phyloP scores from a whole-genome alignment of 2,113 vertebrate species.

The Varanus komodoensis region DNA sequence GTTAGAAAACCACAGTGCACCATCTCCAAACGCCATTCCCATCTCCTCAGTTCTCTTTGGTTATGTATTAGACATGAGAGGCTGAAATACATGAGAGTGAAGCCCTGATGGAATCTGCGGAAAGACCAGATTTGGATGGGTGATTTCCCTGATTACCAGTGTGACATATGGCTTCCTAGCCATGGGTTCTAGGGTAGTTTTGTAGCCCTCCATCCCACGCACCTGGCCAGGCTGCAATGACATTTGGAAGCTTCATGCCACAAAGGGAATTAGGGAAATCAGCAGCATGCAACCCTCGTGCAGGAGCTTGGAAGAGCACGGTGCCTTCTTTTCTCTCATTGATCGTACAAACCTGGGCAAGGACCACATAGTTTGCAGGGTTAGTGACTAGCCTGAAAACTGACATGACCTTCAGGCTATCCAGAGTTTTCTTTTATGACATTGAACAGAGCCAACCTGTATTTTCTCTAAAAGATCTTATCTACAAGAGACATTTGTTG shows the following conservation, averaged over 20 bases:
- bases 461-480: slow-evolving; percentile 6
- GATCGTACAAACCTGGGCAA: slow-evolving; percentile 21
- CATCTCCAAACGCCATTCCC: neutral
- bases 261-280: no score
- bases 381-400: slow-evolving; percentile 14
- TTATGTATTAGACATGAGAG: rapidly evolving
- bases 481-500: neutral
- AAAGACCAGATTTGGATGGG: no score
- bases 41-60: slow-evolving; percentile 8
- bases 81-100: neutral
- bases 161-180: no score
- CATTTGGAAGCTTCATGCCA: no score
- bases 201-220: no score
- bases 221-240: no score
- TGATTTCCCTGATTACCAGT: no score
- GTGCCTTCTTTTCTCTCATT: no score
- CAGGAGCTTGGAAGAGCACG: no score
- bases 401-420: slow-evolving; percentile 18
- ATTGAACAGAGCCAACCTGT: neutral
- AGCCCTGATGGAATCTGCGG: slow-evolving; percentile 1
- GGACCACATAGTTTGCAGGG: slow-evolving; percentile 18
- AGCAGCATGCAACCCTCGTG: no score
- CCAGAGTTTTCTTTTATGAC: slow-evolving; percentile 38
- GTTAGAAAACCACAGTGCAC: slow-evolving; percentile 24
- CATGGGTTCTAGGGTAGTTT: no score